Base-by-base conservation (phyloP, 30 jellyfish, hydroid and myxozoan species). In the Chrysaora quinquecirrha region DNA sequence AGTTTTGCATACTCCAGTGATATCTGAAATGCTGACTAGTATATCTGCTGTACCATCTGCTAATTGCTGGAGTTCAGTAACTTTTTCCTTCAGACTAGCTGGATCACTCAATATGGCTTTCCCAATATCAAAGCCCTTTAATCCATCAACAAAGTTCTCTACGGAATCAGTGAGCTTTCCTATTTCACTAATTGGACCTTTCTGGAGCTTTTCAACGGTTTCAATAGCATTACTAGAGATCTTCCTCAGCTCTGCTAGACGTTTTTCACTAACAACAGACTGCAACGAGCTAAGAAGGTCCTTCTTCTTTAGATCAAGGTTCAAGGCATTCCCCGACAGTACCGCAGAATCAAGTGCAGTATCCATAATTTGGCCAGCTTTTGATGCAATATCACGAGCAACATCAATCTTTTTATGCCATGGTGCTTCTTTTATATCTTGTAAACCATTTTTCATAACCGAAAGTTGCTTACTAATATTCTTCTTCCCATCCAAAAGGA, bases 141-240 rank as follows among this genome's bases (percentile, higher is more conserved):
- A 48, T 19, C 96, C 96, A 30, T 82, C 96, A 1, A 87, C 87
- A 82, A 71, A 93, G 31, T 35, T 54, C 22, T 93, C 98, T 7
- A 86, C 96, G 0, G 96, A 52, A 56, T 93, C 98, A 12, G 98
- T 93, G 12, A 93, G 78, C 64, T 93, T 93, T n/a, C 98, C 98
- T 18, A 87, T 76, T 20, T 87, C 85, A 47, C 74, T 52, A 11
- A 93, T 73, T 11, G 98, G 96, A 48, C 96, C 98, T 23, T 66
- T 64, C 48, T 93, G 95, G 19, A 93, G 87, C 64, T 81, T 38
- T 14, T 64, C 80, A 29, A 87, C 21, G 11, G 76, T 56, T 19
- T 16, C 58, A 1, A 86, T 30, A 34, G 75, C 80, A 22, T 62
- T 75, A 16, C 21, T 24, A 19, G 43, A 54, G 20, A 86, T 31